Base-by-base conservation (phyloP, 1,140 invertebrate genomes). In the Pseudoatta argentina region DNA sequence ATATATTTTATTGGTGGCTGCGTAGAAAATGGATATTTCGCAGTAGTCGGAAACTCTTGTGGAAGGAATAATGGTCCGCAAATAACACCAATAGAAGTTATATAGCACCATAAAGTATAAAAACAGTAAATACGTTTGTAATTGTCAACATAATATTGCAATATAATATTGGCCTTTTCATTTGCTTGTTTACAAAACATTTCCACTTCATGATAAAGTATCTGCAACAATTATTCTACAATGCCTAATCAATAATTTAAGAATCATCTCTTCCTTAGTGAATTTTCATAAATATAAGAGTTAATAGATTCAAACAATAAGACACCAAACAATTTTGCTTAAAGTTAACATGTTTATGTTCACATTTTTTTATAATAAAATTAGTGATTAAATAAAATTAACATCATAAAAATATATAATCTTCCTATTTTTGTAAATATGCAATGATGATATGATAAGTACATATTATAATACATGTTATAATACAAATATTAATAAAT, bases 11-110 rank as follows among this genome's bases (percentile, higher is more conserved):
- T 8, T 2, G 91, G 91, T 69, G 87, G 89, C 0, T 92, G 71
- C 0, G 91, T 71, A 0, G 87, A 8, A 89, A 94, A 94, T 1
- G 93, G 93, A 89, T 94, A 94, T n/a, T 87, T 78, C 0, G 91
- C 92, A 18, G 89, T 59, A 1, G 91, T 91, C 4, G 93, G 93
- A 24, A 94, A 92, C 1, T 55, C 66, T 44, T 88, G 69, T 1
- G 75, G 21, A 24, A 90, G 53, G 16, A 89, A 76, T 7, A 93
- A 8, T 27, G 93, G 93, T 0, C 88, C 69, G 10, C 63, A 44
- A 71, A 91, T 87, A 51, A 93, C 72, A 0, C 86, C 21, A 12
- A 69, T 10, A 3, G 86, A 7, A 16, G 87, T 69, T 0, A 89
- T 16, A 55, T 91, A 91, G 5, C 82, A 44, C 72, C 85, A 81